Conservation (phyloP, 2,113 vertebrate species). For the Speoplatyrhinus poulsoni region DNA sequence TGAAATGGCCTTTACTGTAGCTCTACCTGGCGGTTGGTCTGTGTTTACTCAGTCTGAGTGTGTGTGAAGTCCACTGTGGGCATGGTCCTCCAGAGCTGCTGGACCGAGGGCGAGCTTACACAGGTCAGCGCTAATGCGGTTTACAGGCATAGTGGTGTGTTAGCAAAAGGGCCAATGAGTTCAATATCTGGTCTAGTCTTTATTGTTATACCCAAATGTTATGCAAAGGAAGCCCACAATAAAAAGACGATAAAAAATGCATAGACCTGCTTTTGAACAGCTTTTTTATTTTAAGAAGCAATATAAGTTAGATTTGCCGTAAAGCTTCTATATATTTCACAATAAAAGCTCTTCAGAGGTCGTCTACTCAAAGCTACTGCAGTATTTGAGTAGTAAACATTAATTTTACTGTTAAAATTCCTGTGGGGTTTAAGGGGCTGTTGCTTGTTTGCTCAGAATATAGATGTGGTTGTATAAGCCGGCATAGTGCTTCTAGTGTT, state of each 20-base stretch:
- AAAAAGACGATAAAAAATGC: neutral
- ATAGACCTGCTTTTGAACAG: neutral
- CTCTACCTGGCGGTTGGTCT: constrained; percentile 39
- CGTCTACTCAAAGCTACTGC: neutral
- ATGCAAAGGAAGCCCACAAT: neutral
- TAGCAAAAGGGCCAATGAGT: constrained; percentile 44
- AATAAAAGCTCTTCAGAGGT: neutral
- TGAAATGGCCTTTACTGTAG: constrained; percentile 39
- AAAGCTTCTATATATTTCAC: neutral
- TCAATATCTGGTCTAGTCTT: constrained; percentile 25
- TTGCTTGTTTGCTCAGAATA: constrained; percentile 4
- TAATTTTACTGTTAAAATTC: neutral
- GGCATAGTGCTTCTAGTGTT: constrained; percentile 14
- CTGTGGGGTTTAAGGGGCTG: constrained; percentile 8
- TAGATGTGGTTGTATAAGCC: constrained; percentile 28
- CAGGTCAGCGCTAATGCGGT: constrained; percentile 25
- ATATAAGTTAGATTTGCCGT: constrained; percentile 3
- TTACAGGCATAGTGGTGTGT: constrained; percentile 10
- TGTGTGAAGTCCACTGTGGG: constrained; percentile 58
- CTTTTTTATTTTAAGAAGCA: no score
- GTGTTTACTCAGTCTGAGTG: constrained; percentile 64
- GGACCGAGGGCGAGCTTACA: constrained; percentile 28
- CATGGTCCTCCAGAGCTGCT: constrained; percentile 29
- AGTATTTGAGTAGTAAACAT: neutral
- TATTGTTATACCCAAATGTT: neutral